These are phyloP conservation scores for Nysson spinosus DNA, from an alignment of 2,888 invertebrate species.

Conservation along the genomic window DNA sequence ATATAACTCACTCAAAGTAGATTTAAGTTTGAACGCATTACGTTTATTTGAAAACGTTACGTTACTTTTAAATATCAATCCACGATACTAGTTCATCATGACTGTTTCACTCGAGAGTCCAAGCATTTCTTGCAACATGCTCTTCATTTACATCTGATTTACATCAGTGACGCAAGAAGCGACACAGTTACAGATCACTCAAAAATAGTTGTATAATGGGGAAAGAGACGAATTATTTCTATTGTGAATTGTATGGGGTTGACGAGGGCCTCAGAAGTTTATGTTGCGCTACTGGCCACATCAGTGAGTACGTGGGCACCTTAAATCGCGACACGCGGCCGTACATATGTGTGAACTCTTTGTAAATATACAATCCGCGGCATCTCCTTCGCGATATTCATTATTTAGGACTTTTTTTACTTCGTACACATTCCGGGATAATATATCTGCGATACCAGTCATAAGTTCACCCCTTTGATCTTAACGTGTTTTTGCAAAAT, in stretches of 20 bases:
- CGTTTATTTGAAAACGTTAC: no score
- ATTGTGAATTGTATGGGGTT: background rate
- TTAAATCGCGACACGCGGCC: slow-evolving; percentile 50
- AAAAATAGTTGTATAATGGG: background rate
- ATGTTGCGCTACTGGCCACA: slow-evolving; percentile 40
- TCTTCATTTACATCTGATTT: slow-evolving; percentile 8
- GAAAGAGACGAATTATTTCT: background rate
- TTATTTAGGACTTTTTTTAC: slow-evolving; percentile 7
- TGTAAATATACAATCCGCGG: slow-evolving; percentile 8
- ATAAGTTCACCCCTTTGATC: no score
- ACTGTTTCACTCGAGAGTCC: background rate
- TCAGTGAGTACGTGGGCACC: slow-evolving; percentile 55
- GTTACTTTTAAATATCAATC: no score
- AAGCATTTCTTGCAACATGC: background rate
- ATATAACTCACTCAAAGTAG: no score
- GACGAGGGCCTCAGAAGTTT: slow-evolving; percentile 8
- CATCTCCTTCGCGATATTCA: slow-evolving; percentile 17
- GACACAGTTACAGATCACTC: slow-evolving; percentile 4
- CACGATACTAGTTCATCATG: slow-evolving; percentile 6
- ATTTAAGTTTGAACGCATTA: no score
- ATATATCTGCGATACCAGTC: no score
- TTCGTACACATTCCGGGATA: background rate
- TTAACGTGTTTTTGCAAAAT: no score
- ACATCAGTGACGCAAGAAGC: slow-evolving; percentile 21
- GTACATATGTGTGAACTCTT: slow-evolving; percentile 22